Conservation (phyloP, 2,113 vertebrate species). For the Hiodon tergisus region DNA sequence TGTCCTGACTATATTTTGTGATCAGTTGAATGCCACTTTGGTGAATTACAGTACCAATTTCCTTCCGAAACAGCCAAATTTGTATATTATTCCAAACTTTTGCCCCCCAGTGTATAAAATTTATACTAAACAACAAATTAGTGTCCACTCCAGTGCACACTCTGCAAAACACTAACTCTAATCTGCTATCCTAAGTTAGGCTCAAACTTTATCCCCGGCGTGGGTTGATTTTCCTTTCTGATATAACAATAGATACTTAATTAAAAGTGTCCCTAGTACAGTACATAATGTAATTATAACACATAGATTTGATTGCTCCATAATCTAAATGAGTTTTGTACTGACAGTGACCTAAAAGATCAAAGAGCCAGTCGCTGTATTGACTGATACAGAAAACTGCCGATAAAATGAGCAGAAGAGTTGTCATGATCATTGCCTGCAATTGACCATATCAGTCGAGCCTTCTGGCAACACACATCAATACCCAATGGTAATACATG, state of each 20-base stretch:
- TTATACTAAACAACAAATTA: too few species aligned
- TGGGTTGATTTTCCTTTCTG: slow-evolving; percentile 46
- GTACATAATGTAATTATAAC: slow-evolving; percentile 52
- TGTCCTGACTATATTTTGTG: too few species aligned
- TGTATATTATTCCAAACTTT: too few species aligned
- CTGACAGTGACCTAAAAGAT: slow-evolving; percentile 12
- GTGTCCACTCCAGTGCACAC: too few species aligned
- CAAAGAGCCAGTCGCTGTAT: slow-evolving; percentile 19
- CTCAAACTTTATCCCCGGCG: slow-evolving; percentile 13
- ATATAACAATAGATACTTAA: slow-evolving; percentile 47
- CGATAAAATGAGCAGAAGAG: slow-evolving; percentile 37
- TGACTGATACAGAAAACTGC: slow-evolving; percentile 34
- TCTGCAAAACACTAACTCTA: too few species aligned
- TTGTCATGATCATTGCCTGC: slow-evolving; percentile 27
- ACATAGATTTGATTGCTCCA: slow-evolving; percentile 33
- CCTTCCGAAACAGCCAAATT: too few species aligned
- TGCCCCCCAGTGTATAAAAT: too few species aligned
- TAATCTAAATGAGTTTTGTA: slow-evolving; percentile 5
- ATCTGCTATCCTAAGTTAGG: too few species aligned
- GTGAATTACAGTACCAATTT: too few species aligned
- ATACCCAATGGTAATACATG: background rate
- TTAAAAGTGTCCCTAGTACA: slow-evolving; percentile 48
- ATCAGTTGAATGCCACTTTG: too few species aligned
- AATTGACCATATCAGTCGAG: slow-evolving; percentile 24
- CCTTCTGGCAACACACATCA: slow-evolving; percentile 8